These are phyloP conservation scores for Trichonephila clavata DNA, from an alignment of 1,140 invertebrate genomes.

Conservation along the genomic window DNA sequence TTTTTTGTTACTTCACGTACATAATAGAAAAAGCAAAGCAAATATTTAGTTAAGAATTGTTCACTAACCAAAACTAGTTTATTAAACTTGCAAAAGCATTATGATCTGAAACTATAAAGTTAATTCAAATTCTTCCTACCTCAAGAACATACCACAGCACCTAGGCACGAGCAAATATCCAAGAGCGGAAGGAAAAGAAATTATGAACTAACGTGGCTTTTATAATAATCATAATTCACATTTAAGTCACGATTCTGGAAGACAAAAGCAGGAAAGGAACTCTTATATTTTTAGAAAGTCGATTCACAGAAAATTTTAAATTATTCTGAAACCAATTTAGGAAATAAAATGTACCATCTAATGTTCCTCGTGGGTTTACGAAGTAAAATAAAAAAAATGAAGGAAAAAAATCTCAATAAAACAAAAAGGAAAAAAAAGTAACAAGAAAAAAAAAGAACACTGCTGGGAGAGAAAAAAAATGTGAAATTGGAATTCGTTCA, in stretches of 20 bases:
- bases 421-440: background rate
- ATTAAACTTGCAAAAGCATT: too few relatives aligned
- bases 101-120: too few relatives aligned
- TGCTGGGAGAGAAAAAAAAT: slow-evolving; percentile 6
- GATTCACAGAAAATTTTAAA: slow-evolving; percentile 50
- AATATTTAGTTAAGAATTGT: too few relatives aligned
- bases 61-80: too few relatives aligned
- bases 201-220: background rate
- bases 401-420: slow-evolving; percentile 18
- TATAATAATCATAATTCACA: slow-evolving; percentile 15
- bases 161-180: too few relatives aligned
- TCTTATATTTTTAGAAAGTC: background rate
- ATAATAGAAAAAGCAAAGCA: too few relatives aligned
- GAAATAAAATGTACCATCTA: slow-evolving; percentile 67
- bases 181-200: background rate
- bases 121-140: too few relatives aligned
- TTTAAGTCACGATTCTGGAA: slow-evolving; percentile 37
- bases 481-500: slow-evolving; percentile 76
- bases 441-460: slow-evolving; percentile 36
- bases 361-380: slow-evolving; percentile 37
- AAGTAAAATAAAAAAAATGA: slow-evolving; percentile 10
- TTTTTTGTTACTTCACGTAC: too few relatives aligned
- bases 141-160: too few relatives aligned
- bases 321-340: slow-evolving; percentile 70
- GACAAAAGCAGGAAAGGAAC: background rate